Evolutionary conservation across 1,140 invertebrate genomes (phyloP).

Genomic region (Zaprionus lachaisei): DNA sequence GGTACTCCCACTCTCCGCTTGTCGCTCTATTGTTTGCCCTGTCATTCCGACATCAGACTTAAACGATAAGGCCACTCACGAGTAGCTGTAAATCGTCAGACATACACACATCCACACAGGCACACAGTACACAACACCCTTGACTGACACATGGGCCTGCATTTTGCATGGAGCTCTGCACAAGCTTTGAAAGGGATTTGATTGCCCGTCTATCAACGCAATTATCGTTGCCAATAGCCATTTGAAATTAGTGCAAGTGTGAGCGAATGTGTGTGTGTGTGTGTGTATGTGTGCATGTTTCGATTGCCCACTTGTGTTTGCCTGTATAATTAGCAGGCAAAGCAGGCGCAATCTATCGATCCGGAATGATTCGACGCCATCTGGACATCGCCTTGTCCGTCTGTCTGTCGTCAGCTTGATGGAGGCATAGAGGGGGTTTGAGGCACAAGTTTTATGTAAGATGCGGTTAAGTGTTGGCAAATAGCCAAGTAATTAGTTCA

Average conservation of each 20-base stretch:
- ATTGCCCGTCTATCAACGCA: constrained; percentile 48
- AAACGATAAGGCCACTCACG: constrained; percentile 14
- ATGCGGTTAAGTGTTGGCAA: constrained; percentile 34
- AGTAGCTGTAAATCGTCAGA: constrained; percentile 15
- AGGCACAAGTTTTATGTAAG: constrained; percentile 6
- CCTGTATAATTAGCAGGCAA: constrained; percentile 34
- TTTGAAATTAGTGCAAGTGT: constrained; percentile 10
- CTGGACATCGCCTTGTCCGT: constrained; percentile 3
- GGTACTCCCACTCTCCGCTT: background rate
- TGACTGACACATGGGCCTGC: constrained; percentile 24
- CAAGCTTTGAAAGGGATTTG: constrained; percentile 35
- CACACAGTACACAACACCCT: constrained; percentile 5
- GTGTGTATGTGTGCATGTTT: constrained; percentile 1
- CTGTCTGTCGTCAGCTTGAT: constrained; percentile 9
- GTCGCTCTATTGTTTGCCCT: background rate
- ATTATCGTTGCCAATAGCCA: constrained; percentile 40
- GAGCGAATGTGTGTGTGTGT: background rate
- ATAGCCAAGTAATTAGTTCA: constrained; percentile 43
- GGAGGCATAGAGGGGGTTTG: background rate
- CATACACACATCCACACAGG: constrained; percentile 6
- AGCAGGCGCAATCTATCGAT: constrained; percentile 31
- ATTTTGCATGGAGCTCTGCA: constrained; percentile 37
- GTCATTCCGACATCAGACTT: constrained; percentile 8
- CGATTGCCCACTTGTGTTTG: constrained; percentile 15
- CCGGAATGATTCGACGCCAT: constrained; percentile 19